These are phyloP conservation scores for Odobenus rosmarus DNA, from an alignment of 2,113 vertebrate genomes.

Conservation along the genomic window DNA sequence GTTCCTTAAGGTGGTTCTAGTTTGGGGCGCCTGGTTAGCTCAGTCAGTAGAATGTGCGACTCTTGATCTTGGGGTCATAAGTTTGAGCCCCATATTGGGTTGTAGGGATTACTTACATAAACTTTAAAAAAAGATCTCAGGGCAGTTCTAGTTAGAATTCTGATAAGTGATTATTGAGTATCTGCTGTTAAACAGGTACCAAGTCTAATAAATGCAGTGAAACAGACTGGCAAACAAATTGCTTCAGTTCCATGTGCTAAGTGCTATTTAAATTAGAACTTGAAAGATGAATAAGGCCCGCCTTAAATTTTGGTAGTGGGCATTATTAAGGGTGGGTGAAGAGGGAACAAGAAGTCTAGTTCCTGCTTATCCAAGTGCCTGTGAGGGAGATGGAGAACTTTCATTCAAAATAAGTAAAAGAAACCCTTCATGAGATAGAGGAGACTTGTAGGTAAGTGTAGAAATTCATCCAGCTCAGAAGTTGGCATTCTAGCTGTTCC, in stretches of 20 bases:
- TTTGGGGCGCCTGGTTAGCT: neutral
- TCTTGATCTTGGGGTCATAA: neutral
- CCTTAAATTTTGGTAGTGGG: neutral
- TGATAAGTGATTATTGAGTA: neutral
- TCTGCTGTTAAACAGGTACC: neutral
- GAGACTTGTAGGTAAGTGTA: neutral
- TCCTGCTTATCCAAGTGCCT: neutral
- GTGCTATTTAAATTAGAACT: constrained; percentile 3
- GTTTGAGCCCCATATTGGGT: neutral
- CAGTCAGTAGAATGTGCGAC: neutral
- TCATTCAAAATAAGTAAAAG: constrained; percentile 7
- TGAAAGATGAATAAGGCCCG: neutral
- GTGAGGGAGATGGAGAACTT: neutral
- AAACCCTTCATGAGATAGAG: neutral
- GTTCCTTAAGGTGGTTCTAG: neutral
- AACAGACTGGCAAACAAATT: neutral
- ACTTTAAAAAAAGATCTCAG: neutral
- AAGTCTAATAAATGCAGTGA: neutral
- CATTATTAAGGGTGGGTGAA: neutral
- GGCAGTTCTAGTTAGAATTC: neutral
- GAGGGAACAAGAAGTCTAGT: neutral
- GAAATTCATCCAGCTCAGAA: neutral
- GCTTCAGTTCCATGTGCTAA: neutral
- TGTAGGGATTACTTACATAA: neutral
- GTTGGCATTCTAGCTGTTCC: neutral